These are phyloP conservation scores for Neostethus bicornis DNA, from an alignment of 2,797 vertebrate species.

Conservation along the genomic window DNA sequence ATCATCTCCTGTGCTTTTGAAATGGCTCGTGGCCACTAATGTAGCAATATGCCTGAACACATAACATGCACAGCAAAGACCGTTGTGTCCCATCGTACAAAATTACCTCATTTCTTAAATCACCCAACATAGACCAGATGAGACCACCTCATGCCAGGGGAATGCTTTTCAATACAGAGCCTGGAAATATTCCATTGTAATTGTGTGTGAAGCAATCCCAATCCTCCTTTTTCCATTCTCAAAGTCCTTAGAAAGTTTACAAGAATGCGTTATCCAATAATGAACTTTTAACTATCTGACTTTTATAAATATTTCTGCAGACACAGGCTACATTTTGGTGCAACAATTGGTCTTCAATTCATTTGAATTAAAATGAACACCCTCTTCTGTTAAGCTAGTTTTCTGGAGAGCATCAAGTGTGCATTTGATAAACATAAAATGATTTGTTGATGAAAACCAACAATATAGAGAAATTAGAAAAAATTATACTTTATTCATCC, in stretches of 20 bases:
- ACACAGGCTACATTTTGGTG: background rate
- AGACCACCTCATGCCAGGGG: slow-evolving; percentile 8
- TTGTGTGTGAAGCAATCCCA: slow-evolving; percentile 16
- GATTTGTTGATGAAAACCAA: no score
- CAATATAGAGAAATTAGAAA: no score
- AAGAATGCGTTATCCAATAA: slow-evolving; percentile 25
- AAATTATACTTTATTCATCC: no score
- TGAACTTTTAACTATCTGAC: slow-evolving; percentile 47
- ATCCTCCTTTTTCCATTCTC: background rate
- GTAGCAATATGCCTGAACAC: background rate
- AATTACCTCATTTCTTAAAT: slow-evolving; percentile 35
- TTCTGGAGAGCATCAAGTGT: no score
- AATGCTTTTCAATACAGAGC: slow-evolving; percentile 3
- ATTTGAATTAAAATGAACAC: background rate
- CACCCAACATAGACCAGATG: slow-evolving; percentile 15
- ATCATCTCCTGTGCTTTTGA: slow-evolving; percentile 1
- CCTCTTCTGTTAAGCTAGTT: no score
- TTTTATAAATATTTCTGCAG: slow-evolving; percentile 27
- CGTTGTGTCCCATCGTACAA: slow-evolving; percentile 10
- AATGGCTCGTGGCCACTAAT: background rate
- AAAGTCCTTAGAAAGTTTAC: slow-evolving; percentile 17
- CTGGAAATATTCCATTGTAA: slow-evolving; percentile 14
- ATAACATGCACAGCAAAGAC: slow-evolving; percentile 7
- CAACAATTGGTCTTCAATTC: background rate
- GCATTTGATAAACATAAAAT: no score